Conservation (phyloP, 1,140 invertebrate species). For the Zaprionus davidi region DNA sequence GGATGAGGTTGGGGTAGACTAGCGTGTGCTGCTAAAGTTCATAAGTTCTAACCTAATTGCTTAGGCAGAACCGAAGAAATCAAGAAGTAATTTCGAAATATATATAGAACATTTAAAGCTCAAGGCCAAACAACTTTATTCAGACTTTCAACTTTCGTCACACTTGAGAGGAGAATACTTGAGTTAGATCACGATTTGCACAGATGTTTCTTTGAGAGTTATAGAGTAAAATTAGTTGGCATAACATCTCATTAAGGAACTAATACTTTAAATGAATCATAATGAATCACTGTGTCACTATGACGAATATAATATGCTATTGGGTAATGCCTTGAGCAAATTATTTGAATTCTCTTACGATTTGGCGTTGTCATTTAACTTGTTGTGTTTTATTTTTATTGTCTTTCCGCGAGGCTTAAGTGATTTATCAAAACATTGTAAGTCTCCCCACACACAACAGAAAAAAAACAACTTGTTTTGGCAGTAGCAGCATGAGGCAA, state of each 20-base stretch:
- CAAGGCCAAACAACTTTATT: slow-evolving; percentile 15
- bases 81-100: neutral
- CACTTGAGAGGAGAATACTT: neutral
- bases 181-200: neutral
- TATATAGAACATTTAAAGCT: neutral
- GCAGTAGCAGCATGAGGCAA: slow-evolving; percentile 31
- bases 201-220: neutral
- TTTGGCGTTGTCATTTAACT: slow-evolving; percentile 22
- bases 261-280: slow-evolving; percentile 24
- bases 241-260: neutral
- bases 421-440: slow-evolving; percentile 51
- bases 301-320: slow-evolving; percentile 22
- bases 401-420: slow-evolving; percentile 23
- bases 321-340: slow-evolving; percentile 15
- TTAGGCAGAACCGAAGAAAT: neutral
- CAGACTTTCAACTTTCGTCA: neutral
- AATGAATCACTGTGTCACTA: slow-evolving; percentile 12
- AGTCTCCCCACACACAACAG: neutral
- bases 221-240: neutral
- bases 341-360: slow-evolving; percentile 24
- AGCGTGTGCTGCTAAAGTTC: slow-evolving; percentile 10
- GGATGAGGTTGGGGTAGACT: neutral
- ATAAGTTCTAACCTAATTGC: slow-evolving; percentile 3
- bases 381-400: slow-evolving; percentile 30
- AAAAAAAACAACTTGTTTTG: slow-evolving; percentile 17